These are phyloP conservation scores for Rugalucina vietnamica DNA, from an alignment of 2,888 invertebrate genomes.

Conservation along the genomic window DNA sequence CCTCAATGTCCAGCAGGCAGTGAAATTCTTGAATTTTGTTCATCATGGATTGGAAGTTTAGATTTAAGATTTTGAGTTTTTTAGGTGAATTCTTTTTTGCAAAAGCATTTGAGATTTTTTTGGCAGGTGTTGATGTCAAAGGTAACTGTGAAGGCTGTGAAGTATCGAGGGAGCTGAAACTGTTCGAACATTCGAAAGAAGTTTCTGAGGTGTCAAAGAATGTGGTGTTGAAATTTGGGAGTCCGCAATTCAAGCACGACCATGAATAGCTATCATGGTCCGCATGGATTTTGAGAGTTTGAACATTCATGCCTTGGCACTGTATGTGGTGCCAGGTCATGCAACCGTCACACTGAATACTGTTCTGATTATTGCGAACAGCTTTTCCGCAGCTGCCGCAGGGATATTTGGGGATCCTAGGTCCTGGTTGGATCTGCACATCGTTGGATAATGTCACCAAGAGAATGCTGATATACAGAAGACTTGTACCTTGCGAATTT, in stretches of 20 bases:
- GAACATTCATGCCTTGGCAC: not conserved
- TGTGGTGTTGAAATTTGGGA: not conserved
- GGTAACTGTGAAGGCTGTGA: not conserved
- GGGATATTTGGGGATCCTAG: not conserved
- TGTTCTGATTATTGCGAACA: not conserved
- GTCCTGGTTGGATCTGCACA: not conserved
- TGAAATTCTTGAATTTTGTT: not conserved
- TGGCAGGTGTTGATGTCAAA: not conserved
- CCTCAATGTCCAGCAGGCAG: not conserved
- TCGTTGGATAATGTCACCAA: conserved; percentile 65
- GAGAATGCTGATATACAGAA: conserved; percentile 83
- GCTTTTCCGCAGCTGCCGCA: not conserved
- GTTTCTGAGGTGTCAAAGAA: not conserved
- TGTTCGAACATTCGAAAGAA: not conserved
- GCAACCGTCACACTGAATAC: not conserved
- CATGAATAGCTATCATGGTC: conserved; percentile 19
- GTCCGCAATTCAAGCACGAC: not conserved
- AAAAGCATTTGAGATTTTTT: not conserved
- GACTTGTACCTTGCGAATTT: not conserved
- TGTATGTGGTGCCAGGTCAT: not conserved
- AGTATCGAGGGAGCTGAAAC: not conserved
- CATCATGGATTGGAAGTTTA: not conserved
- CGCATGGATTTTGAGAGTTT: not conserved
- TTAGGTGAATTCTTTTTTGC: not conserved
- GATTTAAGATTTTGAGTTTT: not conserved